Conservation (phyloP, 1,140 invertebrate species). For the Neodiprion virginianus region DNA sequence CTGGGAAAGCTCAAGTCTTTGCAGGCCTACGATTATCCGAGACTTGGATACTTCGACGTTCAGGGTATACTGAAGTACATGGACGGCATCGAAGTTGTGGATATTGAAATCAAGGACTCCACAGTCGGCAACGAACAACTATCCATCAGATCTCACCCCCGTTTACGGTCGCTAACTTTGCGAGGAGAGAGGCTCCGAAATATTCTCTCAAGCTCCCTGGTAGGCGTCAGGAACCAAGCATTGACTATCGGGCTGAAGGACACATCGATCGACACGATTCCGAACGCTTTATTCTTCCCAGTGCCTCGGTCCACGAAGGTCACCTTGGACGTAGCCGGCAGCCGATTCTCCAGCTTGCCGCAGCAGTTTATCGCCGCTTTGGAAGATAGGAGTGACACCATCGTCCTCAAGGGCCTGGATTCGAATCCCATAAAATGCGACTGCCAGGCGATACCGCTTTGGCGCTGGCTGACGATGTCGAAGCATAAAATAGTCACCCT, state of each 20-base stretch:
- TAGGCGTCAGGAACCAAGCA: constrained; percentile 75
- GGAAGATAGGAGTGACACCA: constrained; percentile 78
- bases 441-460: constrained; percentile 79
- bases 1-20: constrained; percentile 74
- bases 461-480: constrained; percentile 75
- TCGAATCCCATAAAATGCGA: constrained; percentile 85
- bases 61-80: constrained; percentile 78
- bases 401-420: constrained; percentile 75
- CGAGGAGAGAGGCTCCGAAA: constrained; percentile 76
- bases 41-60: constrained; percentile 82
- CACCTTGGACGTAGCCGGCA: constrained; percentile 78
- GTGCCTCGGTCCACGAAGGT: constrained; percentile 87
- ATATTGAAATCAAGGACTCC: constrained; percentile 87
- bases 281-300: constrained; percentile 83
- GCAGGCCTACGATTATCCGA: constrained; percentile 76
- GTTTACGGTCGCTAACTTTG: constrained; percentile 77
- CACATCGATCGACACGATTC: constrained; percentile 78
- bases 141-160: constrained; percentile 77
- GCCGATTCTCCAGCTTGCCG: constrained; percentile 76
- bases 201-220: constrained; percentile 83
- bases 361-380: constrained; percentile 79
- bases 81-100: constrained; percentile 70
- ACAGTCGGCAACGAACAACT: constrained; percentile 83
- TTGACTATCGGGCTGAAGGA: constrained; percentile 79
- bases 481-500: constrained; percentile 55